Evolutionary conservation across 2,113 vertebrate genomes (phyloP).

Genomic region (Ammodytes marinus): DNA sequence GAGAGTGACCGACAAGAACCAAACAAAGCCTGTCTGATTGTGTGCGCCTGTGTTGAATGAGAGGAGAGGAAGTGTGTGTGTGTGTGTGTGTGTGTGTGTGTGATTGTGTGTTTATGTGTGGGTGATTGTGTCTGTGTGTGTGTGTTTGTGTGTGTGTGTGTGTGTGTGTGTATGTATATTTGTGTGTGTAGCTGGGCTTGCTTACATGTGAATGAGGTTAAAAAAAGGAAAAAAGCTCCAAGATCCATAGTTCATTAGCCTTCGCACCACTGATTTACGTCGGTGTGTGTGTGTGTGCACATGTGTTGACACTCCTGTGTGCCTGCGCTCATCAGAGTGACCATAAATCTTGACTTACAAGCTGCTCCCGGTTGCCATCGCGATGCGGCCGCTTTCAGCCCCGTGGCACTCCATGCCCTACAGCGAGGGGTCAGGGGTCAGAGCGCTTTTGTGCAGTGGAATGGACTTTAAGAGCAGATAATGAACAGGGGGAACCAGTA

Average conservation of each 20-base stretch:
- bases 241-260: constrained; percentile 66
- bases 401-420: constrained; percentile 43
- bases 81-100: background rate
- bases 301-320: constrained; percentile 24
- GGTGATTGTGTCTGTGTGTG: too few species aligned
- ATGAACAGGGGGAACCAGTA: constrained; percentile 63
- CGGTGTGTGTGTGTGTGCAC: constrained; percentile 4
- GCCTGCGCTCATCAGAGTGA: constrained; percentile 34
- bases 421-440: constrained; percentile 64
- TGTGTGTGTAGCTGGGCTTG: background rate
- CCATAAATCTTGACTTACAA: constrained; percentile 65
- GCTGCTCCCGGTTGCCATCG: constrained; percentile 60
- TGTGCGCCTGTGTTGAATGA: constrained; percentile 34
- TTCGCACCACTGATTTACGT: constrained; percentile 29
- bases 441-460: constrained; percentile 49
- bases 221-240: constrained; percentile 14
- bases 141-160: too few species aligned
- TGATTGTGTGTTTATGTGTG: too few species aligned
- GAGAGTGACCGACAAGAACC: constrained; percentile 76
- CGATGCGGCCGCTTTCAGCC: constrained; percentile 46
- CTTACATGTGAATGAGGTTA: constrained; percentile 30
- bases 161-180: too few species aligned
- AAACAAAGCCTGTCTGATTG: constrained; percentile 58
- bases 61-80: background rate
- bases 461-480: constrained; percentile 50